Conservation (phyloP, 1,140 invertebrate genomes). For the Propsilocerus akamusi region DNA sequence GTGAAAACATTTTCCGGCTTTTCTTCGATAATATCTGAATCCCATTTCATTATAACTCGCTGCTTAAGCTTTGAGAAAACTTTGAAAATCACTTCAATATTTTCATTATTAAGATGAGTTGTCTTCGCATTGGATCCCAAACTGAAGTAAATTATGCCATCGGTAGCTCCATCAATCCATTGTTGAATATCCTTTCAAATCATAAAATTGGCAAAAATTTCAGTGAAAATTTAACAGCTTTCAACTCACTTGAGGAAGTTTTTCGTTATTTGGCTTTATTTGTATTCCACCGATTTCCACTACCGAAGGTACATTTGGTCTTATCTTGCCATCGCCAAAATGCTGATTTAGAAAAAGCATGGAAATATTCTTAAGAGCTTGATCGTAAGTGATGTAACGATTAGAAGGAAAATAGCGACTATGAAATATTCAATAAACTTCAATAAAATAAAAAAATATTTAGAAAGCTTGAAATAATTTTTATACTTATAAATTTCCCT, state of each 20-base stretch:
- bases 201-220: no score
- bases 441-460: no score
- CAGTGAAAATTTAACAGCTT: no score
- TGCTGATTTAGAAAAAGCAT: slow-evolving; percentile 16
- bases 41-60: slow-evolving; percentile 28
- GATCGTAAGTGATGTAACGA: slow-evolving; percentile 13
- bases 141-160: slow-evolving; percentile 20
- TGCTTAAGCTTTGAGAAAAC: slow-evolving; percentile 22
- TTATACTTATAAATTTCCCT: background rate
- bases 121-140: slow-evolving; percentile 16
- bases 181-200: slow-evolving; percentile 18
- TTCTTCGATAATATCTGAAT: slow-evolving; percentile 12
- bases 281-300: slow-evolving; percentile 25
- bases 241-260: slow-evolving; percentile 15
- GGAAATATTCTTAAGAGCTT: slow-evolving; percentile 12
- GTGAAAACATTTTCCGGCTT: slow-evolving; percentile 28
- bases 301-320: slow-evolving; percentile 20
- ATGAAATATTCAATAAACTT: background rate
- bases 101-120: background rate
- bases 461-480: background rate
- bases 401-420: slow-evolving; percentile 10
- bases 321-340: slow-evolving; percentile 18
- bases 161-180: slow-evolving; percentile 12
- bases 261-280: slow-evolving; percentile 16
- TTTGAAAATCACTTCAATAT: slow-evolving; percentile 5